Percentiles rank a stretch among this genome's conserved stretches.
Evolutionary conservation across 2,113 vertebrate species (phyloP).

Genomic region (Pluvialis apricaria): DNA sequence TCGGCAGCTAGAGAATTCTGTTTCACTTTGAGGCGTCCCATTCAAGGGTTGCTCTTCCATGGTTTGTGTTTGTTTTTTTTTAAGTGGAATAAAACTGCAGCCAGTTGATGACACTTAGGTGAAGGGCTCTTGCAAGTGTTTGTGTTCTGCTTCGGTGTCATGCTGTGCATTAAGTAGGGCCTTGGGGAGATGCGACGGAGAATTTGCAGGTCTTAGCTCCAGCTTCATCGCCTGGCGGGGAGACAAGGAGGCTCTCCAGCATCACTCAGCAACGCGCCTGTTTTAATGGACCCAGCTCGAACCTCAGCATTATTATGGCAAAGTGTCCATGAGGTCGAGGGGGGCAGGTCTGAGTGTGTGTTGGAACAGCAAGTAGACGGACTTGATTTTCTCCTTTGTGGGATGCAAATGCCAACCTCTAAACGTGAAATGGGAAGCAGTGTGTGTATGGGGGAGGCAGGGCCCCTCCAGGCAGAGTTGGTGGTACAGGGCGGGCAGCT

Average conservation of each 20-base stretch:
- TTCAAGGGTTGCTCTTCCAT: not conserved
- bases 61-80: not conserved
- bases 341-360: not conserved
- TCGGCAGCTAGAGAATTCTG: not conserved
- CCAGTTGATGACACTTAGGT: conserved; percentile 9
- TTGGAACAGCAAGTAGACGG: not conserved
- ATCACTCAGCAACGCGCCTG: not conserved
- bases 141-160: not conserved
- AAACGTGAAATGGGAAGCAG: not conserved
- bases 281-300: not conserved
- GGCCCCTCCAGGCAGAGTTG: not conserved
- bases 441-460: rapidly evolving
- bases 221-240: not conserved
- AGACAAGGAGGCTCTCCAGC: not conserved
- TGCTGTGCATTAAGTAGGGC: conserved; percentile 1
- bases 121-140: conserved; percentile 8
- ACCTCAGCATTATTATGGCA: not conserved
- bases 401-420: not conserved
- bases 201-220: conserved; percentile 3
- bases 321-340: not conserved
- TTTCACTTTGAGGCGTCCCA: not conserved
- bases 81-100: not conserved
- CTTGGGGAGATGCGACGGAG: not conserved
- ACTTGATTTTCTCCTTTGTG: not conserved
- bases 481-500: not conserved